Evolutionary conservation across 2,888 invertebrate genomes (phyloP), one percentile per base, ranked within the genome.

Genomic region (Drosophila dives): DNA sequence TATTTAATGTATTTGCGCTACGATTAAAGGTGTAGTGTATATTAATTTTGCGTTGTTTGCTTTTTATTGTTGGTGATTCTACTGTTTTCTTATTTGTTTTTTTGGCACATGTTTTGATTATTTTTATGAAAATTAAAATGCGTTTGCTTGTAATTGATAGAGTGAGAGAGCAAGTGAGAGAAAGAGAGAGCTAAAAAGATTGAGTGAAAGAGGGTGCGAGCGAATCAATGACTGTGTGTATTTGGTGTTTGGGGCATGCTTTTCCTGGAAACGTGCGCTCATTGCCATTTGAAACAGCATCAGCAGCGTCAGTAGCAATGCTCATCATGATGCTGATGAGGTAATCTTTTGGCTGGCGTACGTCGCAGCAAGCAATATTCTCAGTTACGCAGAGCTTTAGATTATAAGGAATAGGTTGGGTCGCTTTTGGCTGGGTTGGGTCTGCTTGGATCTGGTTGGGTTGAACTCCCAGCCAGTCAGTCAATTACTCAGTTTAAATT

Each of bases 91-190:
- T 29, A 29, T 20, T 32, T 36, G 45, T 5, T 38, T 54, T 54
- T 77, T 63, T 75, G 88, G 86, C 85, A 85, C 89, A 85, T 90
- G 85, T 86, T 90, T 88, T 88, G 83, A 85, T 89, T 88, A 86
- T 88, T 88, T 89, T 80, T 76, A 85, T 87, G 83, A 78, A 86
- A 86, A 89, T 89, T 89, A 87, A 89, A 89, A 85, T 86, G 83
- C 90, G 90, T 86, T 89, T 88, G 81, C 90, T 78, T 85, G 86
- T 89, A 89, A 89, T 86, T 84, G 75, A 36, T 4, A 36, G n/a
- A 38, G 26, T 29, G 26, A 12, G 51, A 33, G 63, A 62, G 56
- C 61, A 23, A 23, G 12, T 7, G 20, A 29, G 2, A 55, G 38
- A 29, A n/a, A 17, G 36, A 23, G 0, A 5, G 38, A 6, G 11